These are phyloP conservation scores for Monarcha castaneiventris DNA, from an alignment of 2,113 vertebrate genomes.

Conservation along the genomic window DNA sequence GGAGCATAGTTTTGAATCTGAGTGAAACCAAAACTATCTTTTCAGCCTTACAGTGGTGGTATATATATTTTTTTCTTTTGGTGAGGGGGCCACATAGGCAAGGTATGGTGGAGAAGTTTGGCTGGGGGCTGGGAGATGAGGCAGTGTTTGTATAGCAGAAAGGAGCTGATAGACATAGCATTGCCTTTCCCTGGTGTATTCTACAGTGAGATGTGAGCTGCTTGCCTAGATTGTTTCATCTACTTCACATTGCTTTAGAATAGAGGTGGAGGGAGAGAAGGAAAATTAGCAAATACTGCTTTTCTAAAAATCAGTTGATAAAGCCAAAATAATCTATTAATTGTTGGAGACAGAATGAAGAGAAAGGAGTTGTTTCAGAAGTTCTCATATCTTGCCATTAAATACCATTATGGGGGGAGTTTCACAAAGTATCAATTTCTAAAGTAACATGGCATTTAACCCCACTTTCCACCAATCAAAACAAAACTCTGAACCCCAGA, in stretches of 20 bases:
- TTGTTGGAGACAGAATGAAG: neutral
- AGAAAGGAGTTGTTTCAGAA: constrained; percentile 11
- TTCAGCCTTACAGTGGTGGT: neutral
- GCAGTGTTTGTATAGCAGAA: neutral
- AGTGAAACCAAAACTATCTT: neutral
- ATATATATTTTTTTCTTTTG: neutral
- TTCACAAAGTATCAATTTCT: neutral
- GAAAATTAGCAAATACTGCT: neutral
- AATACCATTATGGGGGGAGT: rapidly evolving
- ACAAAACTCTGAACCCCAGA: neutral
- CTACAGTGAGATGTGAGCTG: neutral
- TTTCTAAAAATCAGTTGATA: neutral
- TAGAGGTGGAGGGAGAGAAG: neutral
- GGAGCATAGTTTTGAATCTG: neutral
- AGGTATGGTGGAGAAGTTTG: neutral
- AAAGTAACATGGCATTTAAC: neutral
- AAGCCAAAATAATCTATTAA: neutral
- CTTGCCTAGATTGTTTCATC: neutral
- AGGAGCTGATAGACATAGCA: neutral
- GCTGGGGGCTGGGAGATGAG: neutral
- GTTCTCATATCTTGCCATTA: neutral
- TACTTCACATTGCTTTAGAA: neutral
- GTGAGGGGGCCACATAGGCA: rapidly evolving
- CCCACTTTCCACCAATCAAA: neutral
- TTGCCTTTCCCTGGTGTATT: neutral